Conservation (phyloP, 2,113 vertebrate species). For the Hippolais icterina region DNA sequence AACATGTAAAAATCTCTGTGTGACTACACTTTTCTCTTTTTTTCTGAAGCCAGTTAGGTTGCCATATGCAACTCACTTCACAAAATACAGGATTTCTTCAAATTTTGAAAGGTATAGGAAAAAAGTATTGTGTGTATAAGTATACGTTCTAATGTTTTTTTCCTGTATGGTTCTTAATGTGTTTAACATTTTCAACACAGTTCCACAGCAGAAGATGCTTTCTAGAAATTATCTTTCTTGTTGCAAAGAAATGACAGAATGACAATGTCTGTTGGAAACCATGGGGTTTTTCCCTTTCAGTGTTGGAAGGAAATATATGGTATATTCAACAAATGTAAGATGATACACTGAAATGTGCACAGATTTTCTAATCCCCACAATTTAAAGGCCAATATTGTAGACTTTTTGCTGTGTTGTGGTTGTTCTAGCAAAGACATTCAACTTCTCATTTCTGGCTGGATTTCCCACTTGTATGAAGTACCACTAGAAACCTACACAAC, state of each 20-base stretch:
- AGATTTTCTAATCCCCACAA: not conserved
- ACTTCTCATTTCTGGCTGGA: not conserved
- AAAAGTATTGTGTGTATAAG: not conserved
- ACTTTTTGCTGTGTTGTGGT: not conserved
- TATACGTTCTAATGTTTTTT: fast-evolving
- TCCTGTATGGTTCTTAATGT: not conserved
- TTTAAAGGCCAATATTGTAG: not conserved
- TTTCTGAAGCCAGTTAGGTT: not conserved
- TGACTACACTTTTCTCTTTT: not conserved
- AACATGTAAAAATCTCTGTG: not conserved
- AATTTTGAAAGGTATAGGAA: not conserved
- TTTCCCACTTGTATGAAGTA: not conserved
- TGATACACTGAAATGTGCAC: not conserved
- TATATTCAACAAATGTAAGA: not conserved
- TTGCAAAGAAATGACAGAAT: not conserved
- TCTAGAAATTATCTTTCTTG: not conserved
- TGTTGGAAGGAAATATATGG: not conserved
- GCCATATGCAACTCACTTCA: not conserved
- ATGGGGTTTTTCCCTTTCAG: not conserved
- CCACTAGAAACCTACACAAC: not conserved
- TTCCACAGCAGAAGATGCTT: not conserved
- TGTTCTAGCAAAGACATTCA: not conserved
- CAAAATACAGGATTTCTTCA: not conserved
- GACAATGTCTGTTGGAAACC: not conserved
- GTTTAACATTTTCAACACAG: not conserved